phyloP scores from a whole-genome alignment of 2,888 invertebrate species.

The Corythucha ciliata region DNA sequence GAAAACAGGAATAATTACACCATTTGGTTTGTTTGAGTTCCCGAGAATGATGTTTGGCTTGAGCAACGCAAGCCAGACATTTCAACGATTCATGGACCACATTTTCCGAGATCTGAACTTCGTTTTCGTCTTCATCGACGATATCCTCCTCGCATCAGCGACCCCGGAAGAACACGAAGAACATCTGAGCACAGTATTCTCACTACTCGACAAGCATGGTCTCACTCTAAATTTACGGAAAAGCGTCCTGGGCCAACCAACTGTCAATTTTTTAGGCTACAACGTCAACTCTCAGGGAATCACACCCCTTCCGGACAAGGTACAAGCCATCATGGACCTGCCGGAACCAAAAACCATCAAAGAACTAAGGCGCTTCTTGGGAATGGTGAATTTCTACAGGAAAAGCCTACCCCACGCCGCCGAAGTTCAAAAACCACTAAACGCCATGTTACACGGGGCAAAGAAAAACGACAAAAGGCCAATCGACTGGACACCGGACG shows the following conservation, averaged over 20 bases:
- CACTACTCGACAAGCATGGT: constrained; percentile 33
- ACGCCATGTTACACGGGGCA: too few relatives aligned
- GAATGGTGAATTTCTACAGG: too few relatives aligned
- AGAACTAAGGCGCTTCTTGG: too few relatives aligned
- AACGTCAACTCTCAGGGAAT: constrained; percentile 34
- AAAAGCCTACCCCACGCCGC: too few relatives aligned
- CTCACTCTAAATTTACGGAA: constrained; percentile 38
- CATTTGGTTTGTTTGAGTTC: constrained; percentile 39
- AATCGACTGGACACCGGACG: too few relatives aligned
- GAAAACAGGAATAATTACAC: constrained; percentile 34
- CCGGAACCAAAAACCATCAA: too few relatives aligned
- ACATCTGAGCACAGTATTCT: constrained; percentile 27
- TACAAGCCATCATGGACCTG: too few relatives aligned
- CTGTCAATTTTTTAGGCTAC: constrained; percentile 37
- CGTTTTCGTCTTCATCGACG: too few relatives aligned
- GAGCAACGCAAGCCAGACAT: constrained; percentile 32
- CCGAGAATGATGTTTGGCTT: constrained; percentile 32
- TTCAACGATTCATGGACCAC: constrained; percentile 37
- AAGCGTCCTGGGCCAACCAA: constrained; percentile 35
- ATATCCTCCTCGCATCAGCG: constrained; percentile 30
- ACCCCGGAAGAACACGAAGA: constrained; percentile 29
- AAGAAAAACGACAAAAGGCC: too few relatives aligned
- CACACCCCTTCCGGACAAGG: constrained; percentile 34
- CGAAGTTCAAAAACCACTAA: too few relatives aligned
- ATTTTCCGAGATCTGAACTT: too few relatives aligned